Conservation (phyloP, 2,888 invertebrate species). For the Parnassius apollo region DNA sequence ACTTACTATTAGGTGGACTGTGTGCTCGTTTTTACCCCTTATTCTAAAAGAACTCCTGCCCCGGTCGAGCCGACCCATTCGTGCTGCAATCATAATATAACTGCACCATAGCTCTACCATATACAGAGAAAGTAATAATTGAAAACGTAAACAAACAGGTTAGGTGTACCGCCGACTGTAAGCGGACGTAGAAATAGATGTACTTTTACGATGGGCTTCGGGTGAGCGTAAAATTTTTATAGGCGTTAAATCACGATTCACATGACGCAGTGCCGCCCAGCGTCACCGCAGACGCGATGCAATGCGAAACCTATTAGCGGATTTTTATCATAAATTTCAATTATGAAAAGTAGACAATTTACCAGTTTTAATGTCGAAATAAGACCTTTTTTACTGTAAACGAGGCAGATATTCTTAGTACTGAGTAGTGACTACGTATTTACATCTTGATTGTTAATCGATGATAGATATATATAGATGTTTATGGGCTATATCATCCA, state of each 20-base stretch:
- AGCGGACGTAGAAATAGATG: conserved; percentile 3
- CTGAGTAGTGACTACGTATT: too few relatives aligned
- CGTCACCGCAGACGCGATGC: not conserved
- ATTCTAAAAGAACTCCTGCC: too few relatives aligned
- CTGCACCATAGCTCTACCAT: too few relatives aligned
- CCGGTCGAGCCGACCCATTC: too few relatives aligned
- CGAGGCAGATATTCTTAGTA: too few relatives aligned
- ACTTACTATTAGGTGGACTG: too few relatives aligned
- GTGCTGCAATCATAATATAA: too few relatives aligned
- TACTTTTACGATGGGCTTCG: conserved; percentile 5
- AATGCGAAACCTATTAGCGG: not conserved
- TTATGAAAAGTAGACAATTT: not conserved
- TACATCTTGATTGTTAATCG: too few relatives aligned
- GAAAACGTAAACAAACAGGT: not conserved
- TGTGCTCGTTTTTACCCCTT: too few relatives aligned
- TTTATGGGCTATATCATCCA: too few relatives aligned
- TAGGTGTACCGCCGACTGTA: conserved; percentile 1
- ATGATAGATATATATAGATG: too few relatives aligned
- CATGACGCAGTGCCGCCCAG: conserved; percentile 1
- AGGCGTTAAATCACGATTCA: conserved; percentile 10
- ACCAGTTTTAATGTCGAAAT: not conserved
- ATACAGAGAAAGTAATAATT: too few relatives aligned
- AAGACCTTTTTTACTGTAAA: not conserved
- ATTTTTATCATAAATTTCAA: conserved; percentile 1
- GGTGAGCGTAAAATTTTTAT: conserved; percentile 4